Base-by-base conservation (phyloP, 2,888 invertebrate genomes). In the Bombyx huttoni region DNA sequence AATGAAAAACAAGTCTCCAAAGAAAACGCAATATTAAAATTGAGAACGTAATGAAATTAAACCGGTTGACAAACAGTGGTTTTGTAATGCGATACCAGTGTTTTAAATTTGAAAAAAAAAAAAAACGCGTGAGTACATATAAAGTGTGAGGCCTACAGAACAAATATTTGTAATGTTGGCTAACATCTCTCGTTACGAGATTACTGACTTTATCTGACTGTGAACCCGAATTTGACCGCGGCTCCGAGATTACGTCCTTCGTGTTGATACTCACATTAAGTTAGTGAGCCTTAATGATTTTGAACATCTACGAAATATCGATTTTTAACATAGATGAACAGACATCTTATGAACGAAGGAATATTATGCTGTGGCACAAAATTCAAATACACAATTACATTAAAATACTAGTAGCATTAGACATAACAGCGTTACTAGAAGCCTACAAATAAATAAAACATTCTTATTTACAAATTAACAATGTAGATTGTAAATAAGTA, bases 111-210 rank as follows among this genome's bases (percentile, higher is more conserved):
- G 3, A 24, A 3, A 24, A 24, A 24, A 24, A 24, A 24, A 24
- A 40, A 40, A 40, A 40, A 6, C 40, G 40, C 40, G 40, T 6
- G 40, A 40, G 12, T 12, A 14, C 46, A 46, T 49, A 34, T 52
- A 40, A 71, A 64, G 70, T 67, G 70, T 67, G 70, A 68, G 68
- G 70, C 69, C 65, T 59, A 61, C 70, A 58, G 57, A 62, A 68
- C 76, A 82, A 84, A 84, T 82, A 83, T 84, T 84, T 81, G 77
- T 67, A 59, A 56, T 65, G 75, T 72, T 71, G 67, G 73, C 73
- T 73, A 62, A 61, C 66, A 67, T 70, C 70, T 70, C 70, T 69
- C 58, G 61, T 64, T 63, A 65, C 56, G 68, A 81, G 82, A 82
- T 81, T 78, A 81, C 73, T 67, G 65, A 69, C 65, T 76, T 77